These are phyloP conservation scores for Ramphastos sulfuratus DNA, from an alignment of 2,113 vertebrate genomes.

Conservation along the genomic window DNA sequence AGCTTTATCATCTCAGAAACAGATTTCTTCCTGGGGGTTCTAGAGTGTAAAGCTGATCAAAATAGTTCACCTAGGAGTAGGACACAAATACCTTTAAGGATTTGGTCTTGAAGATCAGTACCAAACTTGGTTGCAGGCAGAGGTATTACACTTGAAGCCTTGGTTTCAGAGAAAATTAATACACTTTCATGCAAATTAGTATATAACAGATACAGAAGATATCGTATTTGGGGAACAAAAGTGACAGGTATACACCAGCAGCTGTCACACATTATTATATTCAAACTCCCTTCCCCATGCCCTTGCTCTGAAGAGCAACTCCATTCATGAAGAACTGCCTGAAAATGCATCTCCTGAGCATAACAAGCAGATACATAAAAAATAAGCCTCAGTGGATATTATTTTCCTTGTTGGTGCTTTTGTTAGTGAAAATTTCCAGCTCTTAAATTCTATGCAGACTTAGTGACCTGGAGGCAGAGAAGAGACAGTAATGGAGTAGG, in stretches of 20 bases:
- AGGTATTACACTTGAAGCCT: neutral
- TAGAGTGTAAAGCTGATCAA: neutral
- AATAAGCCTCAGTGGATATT: neutral
- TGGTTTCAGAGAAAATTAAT: constrained; percentile 37
- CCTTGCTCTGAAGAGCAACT: constrained; percentile 5
- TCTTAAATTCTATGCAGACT: constrained; percentile 10
- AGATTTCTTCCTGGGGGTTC: neutral
- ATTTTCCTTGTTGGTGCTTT: constrained; percentile 21
- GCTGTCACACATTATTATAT: neutral
- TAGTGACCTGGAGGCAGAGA: neutral
- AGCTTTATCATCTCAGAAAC: neutral
- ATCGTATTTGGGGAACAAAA: neutral
- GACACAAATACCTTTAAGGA: neutral
- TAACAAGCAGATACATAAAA: constrained; percentile 20
- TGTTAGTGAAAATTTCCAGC: constrained; percentile 42
- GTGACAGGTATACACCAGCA: constrained; percentile 29
- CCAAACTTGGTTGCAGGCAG: neutral
- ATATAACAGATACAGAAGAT: constrained; percentile 42
- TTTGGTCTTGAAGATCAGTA: neutral
- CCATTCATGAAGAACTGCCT: constrained; percentile 38
- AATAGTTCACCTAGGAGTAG: neutral
- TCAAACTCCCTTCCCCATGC: neutral
- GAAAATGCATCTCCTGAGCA: constrained; percentile 23
- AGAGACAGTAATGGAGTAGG: neutral
- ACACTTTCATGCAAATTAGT: constrained; percentile 58